Evolutionary conservation across 1,140 invertebrate species (phyloP).

Genomic region (Choristoneura fumiferana): DNA sequence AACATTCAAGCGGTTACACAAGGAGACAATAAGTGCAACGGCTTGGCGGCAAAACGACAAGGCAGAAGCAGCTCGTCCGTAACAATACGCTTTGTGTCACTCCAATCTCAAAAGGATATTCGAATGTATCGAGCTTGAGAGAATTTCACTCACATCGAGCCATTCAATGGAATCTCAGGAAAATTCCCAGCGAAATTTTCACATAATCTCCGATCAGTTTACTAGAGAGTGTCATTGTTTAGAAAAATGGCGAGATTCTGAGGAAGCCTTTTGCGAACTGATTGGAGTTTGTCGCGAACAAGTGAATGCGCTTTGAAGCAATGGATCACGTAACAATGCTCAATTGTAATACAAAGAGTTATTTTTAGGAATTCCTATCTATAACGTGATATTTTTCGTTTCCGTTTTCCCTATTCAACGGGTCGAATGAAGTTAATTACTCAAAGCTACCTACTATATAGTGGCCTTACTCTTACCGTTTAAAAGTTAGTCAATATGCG

Average conservation of each 20-base stretch:
- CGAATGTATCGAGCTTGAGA: slow-evolving; percentile 58
- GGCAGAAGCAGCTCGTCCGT: slow-evolving; percentile 55
- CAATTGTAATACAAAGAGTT: not conserved
- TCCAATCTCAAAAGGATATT: slow-evolving; percentile 69
- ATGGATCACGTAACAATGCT: not conserved
- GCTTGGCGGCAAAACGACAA: slow-evolving; percentile 52
- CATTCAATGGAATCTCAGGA: slow-evolving; percentile 40
- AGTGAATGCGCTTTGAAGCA: not conserved
- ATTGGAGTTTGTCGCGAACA: too few relatives aligned
- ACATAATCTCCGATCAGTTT: slow-evolving; percentile 36
- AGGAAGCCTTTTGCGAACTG: too few relatives aligned
- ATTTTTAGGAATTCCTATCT: too few relatives aligned
- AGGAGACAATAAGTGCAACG: slow-evolving; percentile 48
- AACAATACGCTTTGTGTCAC: slow-evolving; percentile 69
- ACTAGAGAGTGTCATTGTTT: slow-evolving; percentile 38
- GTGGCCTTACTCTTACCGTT: too few relatives aligned
- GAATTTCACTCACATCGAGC: slow-evolving; percentile 52
- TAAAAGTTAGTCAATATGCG: too few relatives aligned
- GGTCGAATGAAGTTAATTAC: too few relatives aligned
- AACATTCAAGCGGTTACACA: not conserved
- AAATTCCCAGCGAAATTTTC: slow-evolving; percentile 47
- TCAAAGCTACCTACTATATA: too few relatives aligned
- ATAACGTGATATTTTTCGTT: too few relatives aligned
- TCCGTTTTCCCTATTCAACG: too few relatives aligned
- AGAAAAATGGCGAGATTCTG: slow-evolving; percentile 29